Percentiles rank a stretch among this genome's conserved stretches.
phyloP scores from a whole-genome alignment of 2,888 invertebrate species.

The Acleris sparsana region DNA sequence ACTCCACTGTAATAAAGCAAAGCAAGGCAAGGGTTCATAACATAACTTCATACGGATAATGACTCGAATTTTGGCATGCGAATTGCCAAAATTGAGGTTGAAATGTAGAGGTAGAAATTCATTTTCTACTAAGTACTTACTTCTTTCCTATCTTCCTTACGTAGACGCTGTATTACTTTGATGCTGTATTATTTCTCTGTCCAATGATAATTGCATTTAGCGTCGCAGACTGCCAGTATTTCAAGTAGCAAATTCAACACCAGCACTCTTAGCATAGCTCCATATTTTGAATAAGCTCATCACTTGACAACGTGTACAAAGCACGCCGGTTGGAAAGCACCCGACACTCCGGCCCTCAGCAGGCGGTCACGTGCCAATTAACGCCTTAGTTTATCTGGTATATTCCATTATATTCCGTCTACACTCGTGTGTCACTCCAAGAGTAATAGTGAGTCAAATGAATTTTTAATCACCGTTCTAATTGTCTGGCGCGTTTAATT shows the following conservation, averaged over 20 bases:
- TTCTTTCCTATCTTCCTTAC: too few species aligned
- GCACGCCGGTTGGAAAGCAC: slow-evolving; percentile 37
- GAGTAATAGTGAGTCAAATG: slow-evolving; percentile 60
- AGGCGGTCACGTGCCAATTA: slow-evolving; percentile 49
- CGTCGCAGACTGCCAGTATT: too few species aligned
- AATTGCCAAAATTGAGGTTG: too few species aligned
- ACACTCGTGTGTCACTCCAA: slow-evolving; percentile 51
- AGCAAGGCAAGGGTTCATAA: too few species aligned
- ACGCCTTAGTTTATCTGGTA: slow-evolving; percentile 52
- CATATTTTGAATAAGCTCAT: neutral
- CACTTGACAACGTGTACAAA: slow-evolving; percentile 6
- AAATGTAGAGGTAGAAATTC: too few species aligned
- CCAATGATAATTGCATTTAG: too few species aligned
- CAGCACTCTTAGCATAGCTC: neutral
- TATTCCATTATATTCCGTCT: slow-evolving; percentile 57
- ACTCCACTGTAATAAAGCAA: too few species aligned
- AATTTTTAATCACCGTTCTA: slow-evolving; percentile 61
- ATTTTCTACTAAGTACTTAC: too few species aligned
- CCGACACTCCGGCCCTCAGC: slow-evolving; percentile 47
- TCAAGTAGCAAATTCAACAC: neutral
- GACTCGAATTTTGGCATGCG: too few species aligned
- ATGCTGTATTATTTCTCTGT: too few species aligned
- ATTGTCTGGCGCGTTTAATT: slow-evolving; percentile 44
- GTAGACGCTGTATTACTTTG: too few species aligned
- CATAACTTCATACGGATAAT: too few species aligned